phyloP scores from a whole-genome alignment of 92 coral and sea anemone species.

The Parazoanthus darwini region DNA sequence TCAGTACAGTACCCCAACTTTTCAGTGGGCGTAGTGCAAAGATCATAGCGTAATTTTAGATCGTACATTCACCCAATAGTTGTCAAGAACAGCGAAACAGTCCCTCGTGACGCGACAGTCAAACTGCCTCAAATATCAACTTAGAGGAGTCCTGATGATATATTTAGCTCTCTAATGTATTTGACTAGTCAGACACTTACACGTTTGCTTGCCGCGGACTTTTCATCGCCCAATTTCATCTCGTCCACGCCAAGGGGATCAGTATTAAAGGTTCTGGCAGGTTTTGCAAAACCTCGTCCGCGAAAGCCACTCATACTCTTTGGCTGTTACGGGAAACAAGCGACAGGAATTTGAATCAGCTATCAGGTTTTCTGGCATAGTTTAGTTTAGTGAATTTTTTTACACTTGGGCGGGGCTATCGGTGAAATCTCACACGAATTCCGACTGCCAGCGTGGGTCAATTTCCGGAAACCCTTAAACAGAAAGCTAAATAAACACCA shows the following conservation, averaged over 20 bases:
- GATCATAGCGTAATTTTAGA: not conserved
- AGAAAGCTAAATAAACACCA: conserved; percentile 17
- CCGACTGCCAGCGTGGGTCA: not conserved
- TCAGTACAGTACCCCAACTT: not conserved
- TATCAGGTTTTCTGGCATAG: conserved; percentile 35
- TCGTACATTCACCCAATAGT: conserved; percentile 12
- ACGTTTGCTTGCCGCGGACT: conserved; percentile 76
- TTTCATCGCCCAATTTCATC: conserved; percentile 61
- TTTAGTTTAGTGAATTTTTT: conserved; percentile 14
- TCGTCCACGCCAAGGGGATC: conserved; percentile 65
- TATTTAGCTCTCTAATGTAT: conserved; percentile 14
- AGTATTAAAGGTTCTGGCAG: not conserved
- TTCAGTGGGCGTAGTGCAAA: not conserved
- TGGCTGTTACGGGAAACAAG: conserved; percentile 17
- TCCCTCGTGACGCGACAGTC: not conserved
- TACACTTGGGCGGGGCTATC: conserved; percentile 32
- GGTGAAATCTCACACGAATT: conserved; percentile 22
- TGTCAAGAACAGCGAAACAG: not conserved
- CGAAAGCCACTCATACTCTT: conserved; percentile 9
- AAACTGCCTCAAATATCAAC: conserved; percentile 9
- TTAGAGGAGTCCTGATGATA: conserved; percentile 22
- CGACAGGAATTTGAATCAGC: conserved; percentile 17
- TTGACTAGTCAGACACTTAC: conserved; percentile 41
- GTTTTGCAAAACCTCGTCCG: not conserved
- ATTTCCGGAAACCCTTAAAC: conserved; percentile 40